Evolutionary conservation across 2,797 vertebrate genomes (phyloP), one percentile per base, ranked within the genome.

Genomic region (Enteromius trimaculatus): DNA sequence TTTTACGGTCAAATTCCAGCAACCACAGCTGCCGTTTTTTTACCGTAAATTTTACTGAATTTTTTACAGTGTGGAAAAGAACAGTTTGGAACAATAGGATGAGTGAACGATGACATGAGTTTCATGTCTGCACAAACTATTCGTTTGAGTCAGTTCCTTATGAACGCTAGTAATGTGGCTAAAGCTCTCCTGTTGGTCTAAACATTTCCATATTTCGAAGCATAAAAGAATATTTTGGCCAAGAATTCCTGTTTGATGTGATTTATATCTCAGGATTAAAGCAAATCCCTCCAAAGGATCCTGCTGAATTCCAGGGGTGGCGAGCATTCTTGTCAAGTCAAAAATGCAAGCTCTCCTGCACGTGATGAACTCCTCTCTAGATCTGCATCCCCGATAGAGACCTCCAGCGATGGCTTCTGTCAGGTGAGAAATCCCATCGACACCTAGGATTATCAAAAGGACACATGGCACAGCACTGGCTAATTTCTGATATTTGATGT

Each of bases 201-300:
- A 92, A 93, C 89, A 92, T 87, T 86, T 90, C 82, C 86, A 91
- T 90, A 91, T 90, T 92, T 90, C 87, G 85, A 83, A 79, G 85
- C 62, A 69, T 42, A 84, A 51, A 87, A 91, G 85, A 49, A 81
- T 90, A 17, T 83, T 87, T 88, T 74, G 88, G 92, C 90, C 90
- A 92, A 91, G 89, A 87, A 70, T 84, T 88, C 87, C 86, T 90
- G 66, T 76, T 81, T 88, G 89, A 91, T 86, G 80, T 92, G 92
- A 95, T 94, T 94, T 89, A 94, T 93, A 87, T 88, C 76, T 91
- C 77, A 87, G 92, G 93, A 93, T 93, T 91, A 90, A 90, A 87
- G 90, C 86, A 92, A 94, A 95, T 92, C 88, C 90, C 82, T 88
- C 80, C 87, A 90, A 89, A 87, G 84, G 86, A 86, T 77, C 91